Conservation (phyloP, 2,888 invertebrate species). For the Tinea pellionella region DNA sequence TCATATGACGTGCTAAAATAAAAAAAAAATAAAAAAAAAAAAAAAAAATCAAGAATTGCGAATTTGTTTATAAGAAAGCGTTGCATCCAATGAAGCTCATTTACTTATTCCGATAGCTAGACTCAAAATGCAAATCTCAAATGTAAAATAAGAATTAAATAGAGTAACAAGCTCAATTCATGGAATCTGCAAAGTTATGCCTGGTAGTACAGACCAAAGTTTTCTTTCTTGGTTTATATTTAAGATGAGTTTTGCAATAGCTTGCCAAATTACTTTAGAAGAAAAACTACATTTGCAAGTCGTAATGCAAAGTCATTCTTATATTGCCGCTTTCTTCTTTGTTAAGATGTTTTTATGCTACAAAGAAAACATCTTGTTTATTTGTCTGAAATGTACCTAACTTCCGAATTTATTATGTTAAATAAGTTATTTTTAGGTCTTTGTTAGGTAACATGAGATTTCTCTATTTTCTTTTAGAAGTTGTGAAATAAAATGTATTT, state of each 20-base stretch:
- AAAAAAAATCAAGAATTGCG: too few species aligned
- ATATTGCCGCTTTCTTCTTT: neutral
- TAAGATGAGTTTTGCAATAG: slow-evolving; percentile 12
- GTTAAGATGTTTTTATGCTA: neutral
- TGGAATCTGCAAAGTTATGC: slow-evolving; percentile 14
- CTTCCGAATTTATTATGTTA: slow-evolving; percentile 5
- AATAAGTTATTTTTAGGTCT: neutral
- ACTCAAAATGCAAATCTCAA: slow-evolving; percentile 11
- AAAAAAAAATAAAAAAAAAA: too few species aligned
- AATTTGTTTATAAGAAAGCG: neutral
- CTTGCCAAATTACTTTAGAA: slow-evolving; percentile 12
- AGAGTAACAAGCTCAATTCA: slow-evolving; percentile 30
- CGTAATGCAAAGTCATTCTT: slow-evolving; percentile 5
- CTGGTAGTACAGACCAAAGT: neutral
- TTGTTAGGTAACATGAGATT: neutral
- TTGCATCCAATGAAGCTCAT: slow-evolving; percentile 9
- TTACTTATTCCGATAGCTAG: slow-evolving; percentile 14
- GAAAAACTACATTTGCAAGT: slow-evolving; percentile 12
- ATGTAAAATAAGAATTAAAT: slow-evolving; percentile 21
- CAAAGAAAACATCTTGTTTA: slow-evolving; percentile 4
- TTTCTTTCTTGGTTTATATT: slow-evolving; percentile 10
- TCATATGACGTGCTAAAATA: too few species aligned
- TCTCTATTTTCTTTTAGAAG: too few species aligned
- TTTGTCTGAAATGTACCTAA: neutral
- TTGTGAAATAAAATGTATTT: too few species aligned